These are phyloP conservation scores for Cottus gobio DNA, from an alignment of 2,113 vertebrate species.

Conservation along the genomic window DNA sequence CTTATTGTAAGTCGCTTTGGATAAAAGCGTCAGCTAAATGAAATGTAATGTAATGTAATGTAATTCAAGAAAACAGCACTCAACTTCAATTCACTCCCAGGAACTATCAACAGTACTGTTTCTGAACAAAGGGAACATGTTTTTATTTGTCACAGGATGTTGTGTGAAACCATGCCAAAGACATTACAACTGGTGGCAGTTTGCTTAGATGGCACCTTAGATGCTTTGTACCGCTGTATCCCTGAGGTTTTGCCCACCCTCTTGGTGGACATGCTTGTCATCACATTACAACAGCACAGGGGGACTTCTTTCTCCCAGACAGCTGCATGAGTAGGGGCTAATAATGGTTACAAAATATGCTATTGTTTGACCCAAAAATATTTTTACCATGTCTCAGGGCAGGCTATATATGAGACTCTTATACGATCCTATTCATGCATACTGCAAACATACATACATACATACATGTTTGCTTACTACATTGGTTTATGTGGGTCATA, in stretches of 20 bases:
- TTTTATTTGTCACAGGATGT: background rate
- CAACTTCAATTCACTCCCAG: background rate
- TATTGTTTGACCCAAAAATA: background rate
- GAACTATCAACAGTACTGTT: background rate
- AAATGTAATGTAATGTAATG: too few species aligned
- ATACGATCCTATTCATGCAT: background rate
- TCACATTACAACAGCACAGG: background rate
- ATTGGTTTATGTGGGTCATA: background rate
- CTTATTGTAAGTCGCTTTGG: too few species aligned
- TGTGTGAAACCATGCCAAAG: background rate
- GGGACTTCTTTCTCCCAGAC: background rate
- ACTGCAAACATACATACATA: background rate
- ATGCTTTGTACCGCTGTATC: background rate
- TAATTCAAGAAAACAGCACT: background rate
- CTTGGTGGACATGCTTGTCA: background rate
- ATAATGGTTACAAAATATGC: background rate
- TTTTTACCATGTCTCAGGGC: background rate
- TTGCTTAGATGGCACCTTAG: background rate
- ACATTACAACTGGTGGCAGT: slow-evolving; percentile 5
- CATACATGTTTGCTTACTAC: background rate
- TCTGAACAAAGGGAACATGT: background rate
- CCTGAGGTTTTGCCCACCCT: background rate
- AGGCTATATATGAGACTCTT: background rate
- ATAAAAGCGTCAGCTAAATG: too few species aligned
- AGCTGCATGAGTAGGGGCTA: background rate